These are phyloP conservation scores for Astreopora myriophthalma DNA, from an alignment of 64 coral and sea anemone species.

Conservation along the genomic window DNA sequence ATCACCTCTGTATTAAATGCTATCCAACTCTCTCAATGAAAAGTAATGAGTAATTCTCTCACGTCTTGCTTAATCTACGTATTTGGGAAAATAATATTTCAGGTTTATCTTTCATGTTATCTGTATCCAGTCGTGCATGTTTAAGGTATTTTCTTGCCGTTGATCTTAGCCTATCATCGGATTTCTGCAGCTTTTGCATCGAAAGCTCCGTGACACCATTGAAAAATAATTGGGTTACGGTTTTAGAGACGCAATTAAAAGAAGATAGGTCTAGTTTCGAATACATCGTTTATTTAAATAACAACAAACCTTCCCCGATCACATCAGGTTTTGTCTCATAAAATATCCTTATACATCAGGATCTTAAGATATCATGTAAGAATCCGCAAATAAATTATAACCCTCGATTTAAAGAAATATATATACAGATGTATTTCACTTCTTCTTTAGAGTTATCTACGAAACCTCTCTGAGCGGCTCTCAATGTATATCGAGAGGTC, in stretches of 20 bases:
- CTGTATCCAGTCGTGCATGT: background rate
- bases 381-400: background rate
- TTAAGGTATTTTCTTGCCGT: background rate
- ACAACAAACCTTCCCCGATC: no score
- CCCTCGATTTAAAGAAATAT: no score
- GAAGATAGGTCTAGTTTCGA: background rate
- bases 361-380: no score
- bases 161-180: background rate
- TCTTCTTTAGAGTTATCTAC: no score
- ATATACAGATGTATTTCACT: no score
- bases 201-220: background rate
- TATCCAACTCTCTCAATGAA: background rate
- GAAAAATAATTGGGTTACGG: background rate
- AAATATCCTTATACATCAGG: background rate
- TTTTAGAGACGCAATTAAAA: background rate
- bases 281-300: background rate
- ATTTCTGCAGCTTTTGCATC: background rate
- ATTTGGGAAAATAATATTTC: background rate
- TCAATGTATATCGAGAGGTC: no score
- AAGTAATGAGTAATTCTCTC: no score
- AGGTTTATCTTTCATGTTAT: background rate
- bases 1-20: no score
- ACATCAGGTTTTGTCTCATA: no score
- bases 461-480: no score
- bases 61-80: background rate